Evolutionary conservation across 2,888 invertebrate genomes (phyloP), one percentile per base, ranked within the genome.

Genomic region (Drosophila leonis): DNA sequence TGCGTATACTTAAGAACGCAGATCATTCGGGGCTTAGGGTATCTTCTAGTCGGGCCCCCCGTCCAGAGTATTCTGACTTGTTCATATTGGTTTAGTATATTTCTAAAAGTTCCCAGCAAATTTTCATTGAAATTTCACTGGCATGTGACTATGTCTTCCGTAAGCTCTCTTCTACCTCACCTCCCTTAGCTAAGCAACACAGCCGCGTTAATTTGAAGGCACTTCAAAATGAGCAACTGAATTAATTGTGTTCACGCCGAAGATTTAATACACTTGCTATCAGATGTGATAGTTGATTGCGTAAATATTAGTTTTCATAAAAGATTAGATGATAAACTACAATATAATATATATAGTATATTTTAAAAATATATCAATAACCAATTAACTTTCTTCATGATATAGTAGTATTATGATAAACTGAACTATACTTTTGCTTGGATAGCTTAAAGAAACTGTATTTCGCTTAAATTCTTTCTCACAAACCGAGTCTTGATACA

Each of bases 121-220:
- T 42, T 51, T 48, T 64, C 57, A 51, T 64, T 24, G 49, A 63
- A 66, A 42, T 62, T 68, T 78, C 51, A 13, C 39, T 63, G 51
- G 67, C 83, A 82, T 78, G 82, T 74, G 72, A 82, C 74, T 63
- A 48, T 44, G 70, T 79, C 67, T 72, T 69, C 44, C 56, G 59
- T 31, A 48, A 42, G 18, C 35, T 52, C 27, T 49, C 35, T 39
- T 4, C 24, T 10, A 9, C 18, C 39, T 13, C 56, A 7, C 7
- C 33, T 9, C 37, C 20, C 18, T 6, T 18, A 7, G 0, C 27
- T 52, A 51, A 12, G 18, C 18, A 49, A 55, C 24, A 46, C 55
- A 33, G 31, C 2, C 57, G 61, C 74, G 72, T 74, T 65, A 61
- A 80, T 86, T 72, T 83, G 78, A 79, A 78, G 76, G 68, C 82